phyloP scores from a whole-genome alignment of 2,888 invertebrate species.

The Rhingia rostrata region DNA sequence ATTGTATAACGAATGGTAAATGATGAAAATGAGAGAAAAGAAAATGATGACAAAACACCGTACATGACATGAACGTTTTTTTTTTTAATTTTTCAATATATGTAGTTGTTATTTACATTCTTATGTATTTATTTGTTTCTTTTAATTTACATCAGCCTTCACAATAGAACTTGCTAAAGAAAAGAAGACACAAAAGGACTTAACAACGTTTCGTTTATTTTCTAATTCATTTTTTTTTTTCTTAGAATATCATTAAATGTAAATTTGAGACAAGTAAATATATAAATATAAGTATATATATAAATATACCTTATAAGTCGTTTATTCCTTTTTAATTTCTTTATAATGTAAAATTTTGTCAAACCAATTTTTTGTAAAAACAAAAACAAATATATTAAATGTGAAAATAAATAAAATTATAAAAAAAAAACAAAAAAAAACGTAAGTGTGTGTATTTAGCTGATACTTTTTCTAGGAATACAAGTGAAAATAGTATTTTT shows the following conservation, averaged over 20 bases:
- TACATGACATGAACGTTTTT: constrained; percentile 29
- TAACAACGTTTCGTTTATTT: constrained; percentile 65
- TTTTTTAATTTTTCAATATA: constrained; percentile 21
- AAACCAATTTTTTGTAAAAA: constrained; percentile 68
- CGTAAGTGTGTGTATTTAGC: constrained; percentile 79
- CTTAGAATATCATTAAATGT: constrained; percentile 70
- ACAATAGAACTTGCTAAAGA: constrained; percentile 72
- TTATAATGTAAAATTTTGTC: constrained; percentile 70
- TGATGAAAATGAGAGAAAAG: constrained; percentile 1
- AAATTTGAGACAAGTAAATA: constrained; percentile 73
- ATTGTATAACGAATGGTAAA: constrained; percentile 41
- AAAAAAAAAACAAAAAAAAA: constrained; percentile 72
- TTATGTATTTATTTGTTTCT: constrained; percentile 65
- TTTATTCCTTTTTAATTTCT: constrained; percentile 55
- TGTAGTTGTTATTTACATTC: constrained; percentile 25
- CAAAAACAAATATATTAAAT: constrained; percentile 75
- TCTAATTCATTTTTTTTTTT: constrained; percentile 2
- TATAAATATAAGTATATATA: constrained; percentile 67
- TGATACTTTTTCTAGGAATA: constrained; percentile 76
- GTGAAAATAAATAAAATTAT: constrained; percentile 72
- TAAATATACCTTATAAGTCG: constrained; percentile 68
- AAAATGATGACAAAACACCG: constrained; percentile 7
- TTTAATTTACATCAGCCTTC: constrained; percentile 44
- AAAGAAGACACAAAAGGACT: constrained; percentile 77
- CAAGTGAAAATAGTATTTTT: constrained; percentile 39